phyloP scores from a whole-genome alignment of 2,888 invertebrate species.

The Himalopsyche anomala region DNA sequence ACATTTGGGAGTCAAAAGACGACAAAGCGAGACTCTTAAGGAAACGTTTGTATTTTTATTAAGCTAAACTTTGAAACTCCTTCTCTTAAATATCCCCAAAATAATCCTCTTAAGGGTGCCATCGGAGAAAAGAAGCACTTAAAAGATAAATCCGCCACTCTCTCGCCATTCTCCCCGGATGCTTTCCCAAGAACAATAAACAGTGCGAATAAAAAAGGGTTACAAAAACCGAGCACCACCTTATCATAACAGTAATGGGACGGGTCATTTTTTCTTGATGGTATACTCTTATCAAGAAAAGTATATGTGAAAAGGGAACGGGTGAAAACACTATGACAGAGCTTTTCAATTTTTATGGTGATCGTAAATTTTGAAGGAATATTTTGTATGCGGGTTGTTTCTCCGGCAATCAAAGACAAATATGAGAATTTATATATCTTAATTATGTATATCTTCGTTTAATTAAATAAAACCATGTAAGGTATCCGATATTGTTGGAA shows the following conservation, averaged over 20 bases:
- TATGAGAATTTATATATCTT: too few species aligned
- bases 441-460: too few species aligned
- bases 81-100: constrained; percentile 60
- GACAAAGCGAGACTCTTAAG: constrained; percentile 9
- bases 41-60: constrained; percentile 29
- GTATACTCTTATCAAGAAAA: constrained; percentile 9
- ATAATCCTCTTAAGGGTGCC: constrained; percentile 61
- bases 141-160: constrained; percentile 57
- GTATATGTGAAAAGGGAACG: not conserved
- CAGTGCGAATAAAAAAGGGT: constrained; percentile 52
- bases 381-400: not conserved
- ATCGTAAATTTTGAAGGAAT: not conserved
- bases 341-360: constrained; percentile 20
- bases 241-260: constrained; percentile 57
- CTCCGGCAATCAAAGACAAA: too few species aligned
- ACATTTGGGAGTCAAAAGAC: not conserved
- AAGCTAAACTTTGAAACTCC: constrained; percentile 36
- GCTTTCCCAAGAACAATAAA: constrained; percentile 54
- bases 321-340: not conserved
- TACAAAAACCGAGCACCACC: constrained; percentile 47
- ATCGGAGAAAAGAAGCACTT: constrained; percentile 55
- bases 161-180: constrained; percentile 26
- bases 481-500: too few species aligned
- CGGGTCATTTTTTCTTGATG: constrained; percentile 54
- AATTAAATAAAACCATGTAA: too few species aligned